Percentiles rank a stretch among this genome's conserved stretches.
These are phyloP conservation scores for Reinhardtius hippoglossoides DNA, from an alignment of 2,113 vertebrate species.

Conservation along the genomic window DNA sequence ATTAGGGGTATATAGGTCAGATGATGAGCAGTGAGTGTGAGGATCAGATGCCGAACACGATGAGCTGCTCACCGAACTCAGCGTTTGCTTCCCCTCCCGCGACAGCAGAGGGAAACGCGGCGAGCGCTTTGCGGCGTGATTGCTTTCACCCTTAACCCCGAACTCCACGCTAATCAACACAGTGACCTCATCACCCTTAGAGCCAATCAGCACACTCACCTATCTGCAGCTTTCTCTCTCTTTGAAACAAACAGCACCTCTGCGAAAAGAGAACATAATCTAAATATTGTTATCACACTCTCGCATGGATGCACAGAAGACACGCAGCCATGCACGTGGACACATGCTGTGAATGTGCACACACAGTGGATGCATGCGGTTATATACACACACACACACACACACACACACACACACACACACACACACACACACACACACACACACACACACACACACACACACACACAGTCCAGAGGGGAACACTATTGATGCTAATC, in stretches of 20 bases:
- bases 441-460: not conserved
- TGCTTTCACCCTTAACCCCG: conserved; percentile 60
- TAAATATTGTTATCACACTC: conserved; percentile 10
- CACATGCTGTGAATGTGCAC: conserved; percentile 4
- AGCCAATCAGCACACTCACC: conserved; percentile 34
- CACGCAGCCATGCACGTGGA: conserved; percentile 3
- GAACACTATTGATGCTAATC: not conserved
- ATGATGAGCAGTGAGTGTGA: conserved; percentile 80
- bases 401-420: too few species aligned
- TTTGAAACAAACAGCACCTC: conserved; percentile 9
- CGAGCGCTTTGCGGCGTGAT: conserved; percentile 8
- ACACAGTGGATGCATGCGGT: conserved; percentile 14
- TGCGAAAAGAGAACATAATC: conserved; percentile 21
- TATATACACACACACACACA: not conserved
- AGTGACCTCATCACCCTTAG: conserved; percentile 35
- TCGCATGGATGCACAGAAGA: conserved; percentile 24
- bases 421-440: too few species aligned
- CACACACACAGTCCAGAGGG: not conserved
- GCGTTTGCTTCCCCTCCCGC: not conserved
- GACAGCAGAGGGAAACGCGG: conserved; percentile 18
- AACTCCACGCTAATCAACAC: conserved; percentile 36
- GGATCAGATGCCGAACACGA: conserved; percentile 76
- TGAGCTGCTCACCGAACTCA: conserved; percentile 71
- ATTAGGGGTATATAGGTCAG: conserved; percentile 81
- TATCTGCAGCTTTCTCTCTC: conserved; percentile 8